Base-by-base conservation (phyloP, 1,140 invertebrate genomes). In the Rhopalosiphum padi region DNA sequence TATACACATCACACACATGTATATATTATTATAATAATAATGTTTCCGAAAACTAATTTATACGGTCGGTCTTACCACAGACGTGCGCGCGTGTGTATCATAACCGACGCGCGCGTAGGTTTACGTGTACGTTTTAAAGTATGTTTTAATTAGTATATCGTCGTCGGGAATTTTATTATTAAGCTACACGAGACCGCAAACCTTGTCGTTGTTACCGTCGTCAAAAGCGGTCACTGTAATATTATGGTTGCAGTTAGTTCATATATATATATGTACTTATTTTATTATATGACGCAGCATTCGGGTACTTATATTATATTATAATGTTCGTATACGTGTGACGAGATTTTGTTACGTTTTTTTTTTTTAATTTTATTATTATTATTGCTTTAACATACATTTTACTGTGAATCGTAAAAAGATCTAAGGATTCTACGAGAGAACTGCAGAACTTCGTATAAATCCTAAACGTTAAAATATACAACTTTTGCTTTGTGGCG, bases 11-110 rank as follows among this genome's bases (percentile, higher is more conserved):
- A 37, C 77, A 23, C 25, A 30, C 25, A 15, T 9, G 11, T 46
- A 86, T 86, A 7, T 30, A 86, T 21, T 88, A 88, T 88, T n/a
- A 35, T 48, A 77, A 88, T 88, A n/a, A 48, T 88, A 48, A 88
- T 46, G 30, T 89, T 89, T 89, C n/a, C 22, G 23, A 89, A 89
- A 89, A 89, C 51, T 89, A 89, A 89, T 89, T 89, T 89, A 89
- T 55, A 11, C 35, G 51, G 35, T 89, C 51, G 87, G 35, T 21
- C 18, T 85, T 41, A 48, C 46, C 46, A 51, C 30, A 48, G 60
- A 77, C 60, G 30, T 77, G 60, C n/a, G 60, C 60, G 60, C 60
- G 30, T 68, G n/a, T 68, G n/a, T 68, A 68, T 68, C 60, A 68
- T 68, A 68, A 68, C 41, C 8, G 21, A 86, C 43, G 43, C 41